These are phyloP conservation scores for Pheosia tremula DNA, from an alignment of 2,888 invertebrate genomes.

Conservation along the genomic window DNA sequence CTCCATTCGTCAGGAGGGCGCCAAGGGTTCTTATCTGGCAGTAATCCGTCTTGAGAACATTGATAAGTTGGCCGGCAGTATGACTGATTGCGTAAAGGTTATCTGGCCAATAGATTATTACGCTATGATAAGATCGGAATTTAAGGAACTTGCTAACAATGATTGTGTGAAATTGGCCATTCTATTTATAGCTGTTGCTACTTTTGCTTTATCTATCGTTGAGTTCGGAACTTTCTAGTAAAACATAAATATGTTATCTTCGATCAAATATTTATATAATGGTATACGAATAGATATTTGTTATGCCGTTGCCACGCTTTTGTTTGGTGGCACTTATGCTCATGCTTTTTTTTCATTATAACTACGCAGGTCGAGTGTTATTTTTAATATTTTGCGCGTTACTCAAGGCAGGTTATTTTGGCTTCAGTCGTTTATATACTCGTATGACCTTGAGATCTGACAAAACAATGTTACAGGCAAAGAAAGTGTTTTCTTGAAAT, in stretches of 20 bases:
- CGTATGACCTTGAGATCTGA: background rate
- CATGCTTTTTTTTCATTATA: no score
- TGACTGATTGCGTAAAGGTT: constrained; percentile 22
- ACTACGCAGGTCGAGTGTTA: background rate
- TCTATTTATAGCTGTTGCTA: background rate
- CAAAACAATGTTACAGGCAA: background rate
- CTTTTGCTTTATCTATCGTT: no score
- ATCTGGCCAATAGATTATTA: constrained; percentile 11
- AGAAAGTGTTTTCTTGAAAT: background rate
- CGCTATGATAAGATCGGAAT: constrained; percentile 11
- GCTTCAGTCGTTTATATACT: background rate
- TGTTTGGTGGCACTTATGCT: no score
- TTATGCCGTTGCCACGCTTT: no score
- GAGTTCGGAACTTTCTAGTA: no score
- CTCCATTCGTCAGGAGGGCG: constrained; percentile 17
- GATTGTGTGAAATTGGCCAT: background rate
- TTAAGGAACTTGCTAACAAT: constrained; percentile 1
- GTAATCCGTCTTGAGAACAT: constrained; percentile 5
- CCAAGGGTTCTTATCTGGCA: constrained; percentile 2
- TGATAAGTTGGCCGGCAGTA: background rate
- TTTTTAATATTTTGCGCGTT: constrained; percentile 2
- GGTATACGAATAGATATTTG: no score
- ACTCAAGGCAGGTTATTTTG: background rate
- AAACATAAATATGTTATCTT: no score
- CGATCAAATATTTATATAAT: no score